These are phyloP conservation scores for Netelia melanura DNA, from an alignment of 2,888 invertebrate genomes.

Conservation along the genomic window DNA sequence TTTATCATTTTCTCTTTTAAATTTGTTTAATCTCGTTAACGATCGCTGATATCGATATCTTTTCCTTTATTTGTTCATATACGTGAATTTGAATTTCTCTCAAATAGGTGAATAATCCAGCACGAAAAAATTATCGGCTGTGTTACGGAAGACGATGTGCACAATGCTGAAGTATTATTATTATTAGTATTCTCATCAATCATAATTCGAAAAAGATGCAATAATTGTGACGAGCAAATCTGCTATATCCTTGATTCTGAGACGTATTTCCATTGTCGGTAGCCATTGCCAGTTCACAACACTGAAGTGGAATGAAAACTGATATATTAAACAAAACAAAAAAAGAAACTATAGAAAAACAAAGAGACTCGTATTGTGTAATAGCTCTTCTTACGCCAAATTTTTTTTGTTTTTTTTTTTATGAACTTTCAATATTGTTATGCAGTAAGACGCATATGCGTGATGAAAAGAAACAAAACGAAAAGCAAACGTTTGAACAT, in stretches of 20 bases:
- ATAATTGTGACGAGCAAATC: slow-evolving; percentile 36
- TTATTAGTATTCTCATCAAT: slow-evolving; percentile 5
- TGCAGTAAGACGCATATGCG: slow-evolving; percentile 30
- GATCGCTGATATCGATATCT: slow-evolving; percentile 12
- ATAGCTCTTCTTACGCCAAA: slow-evolving; percentile 3
- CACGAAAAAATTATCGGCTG: slow-evolving; percentile 37
- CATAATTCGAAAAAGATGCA: not conserved
- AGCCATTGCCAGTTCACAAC: slow-evolving; percentile 32
- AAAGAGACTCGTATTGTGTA: slow-evolving; percentile 30
- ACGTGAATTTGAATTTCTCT: slow-evolving; percentile 31
- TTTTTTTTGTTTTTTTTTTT: slow-evolving; percentile 36
- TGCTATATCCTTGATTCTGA: slow-evolving; percentile 77
- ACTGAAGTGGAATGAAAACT: not conserved
- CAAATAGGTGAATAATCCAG: slow-evolving; percentile 39
- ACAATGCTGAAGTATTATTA: not conserved
- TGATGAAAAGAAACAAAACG: slow-evolving; percentile 27
- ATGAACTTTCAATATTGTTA: slow-evolving; percentile 29
- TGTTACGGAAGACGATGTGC: not conserved
- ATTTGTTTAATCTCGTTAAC: slow-evolving; percentile 36
- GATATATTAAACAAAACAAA: slow-evolving; percentile 27
- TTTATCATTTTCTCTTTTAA: slow-evolving; percentile 23
- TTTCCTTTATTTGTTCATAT: slow-evolving; percentile 13
- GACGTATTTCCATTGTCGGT: slow-evolving; percentile 52
- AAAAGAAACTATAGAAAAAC: not conserved
- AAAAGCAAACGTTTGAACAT: slow-evolving; percentile 39